Evolutionary conservation across 2,797 vertebrate species (phyloP).

Genomic region (Gastrophryne carolinensis): DNA sequence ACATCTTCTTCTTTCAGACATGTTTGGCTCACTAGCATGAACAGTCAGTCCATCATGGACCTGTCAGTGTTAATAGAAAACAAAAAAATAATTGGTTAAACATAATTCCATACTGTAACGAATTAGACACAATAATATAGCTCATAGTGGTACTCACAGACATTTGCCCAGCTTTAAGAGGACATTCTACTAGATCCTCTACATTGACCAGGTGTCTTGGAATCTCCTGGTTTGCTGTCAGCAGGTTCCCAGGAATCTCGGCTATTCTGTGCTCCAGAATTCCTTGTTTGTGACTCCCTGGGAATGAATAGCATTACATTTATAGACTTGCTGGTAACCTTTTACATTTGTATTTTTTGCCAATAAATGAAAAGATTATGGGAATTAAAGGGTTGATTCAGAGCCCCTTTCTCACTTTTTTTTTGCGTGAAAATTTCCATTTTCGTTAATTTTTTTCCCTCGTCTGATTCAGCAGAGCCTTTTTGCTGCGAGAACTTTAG

Average conservation of each 20-base stretch:
- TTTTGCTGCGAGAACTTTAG: too few relatives aligned
- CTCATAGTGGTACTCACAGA: conserved; percentile 66
- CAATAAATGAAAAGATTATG: neutral
- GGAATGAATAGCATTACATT: neutral
- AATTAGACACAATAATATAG: too few relatives aligned
- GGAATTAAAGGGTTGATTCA: too few relatives aligned
- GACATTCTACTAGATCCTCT: conserved; percentile 67
- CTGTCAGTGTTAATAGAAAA: conserved; percentile 54
- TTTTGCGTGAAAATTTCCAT: too few relatives aligned
- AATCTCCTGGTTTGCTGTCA: conserved; percentile 79
- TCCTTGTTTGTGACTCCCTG: conserved; percentile 71
- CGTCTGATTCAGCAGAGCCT: too few relatives aligned
- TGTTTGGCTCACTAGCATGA: conserved; percentile 76
- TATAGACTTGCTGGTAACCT: neutral
- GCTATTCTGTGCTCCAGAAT: conserved; percentile 68
- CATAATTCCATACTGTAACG: too few relatives aligned
- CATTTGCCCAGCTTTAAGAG: conserved; percentile 76
- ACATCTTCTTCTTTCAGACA: conserved; percentile 72
- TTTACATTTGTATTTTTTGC: neutral
- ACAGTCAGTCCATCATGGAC: conserved; percentile 76
- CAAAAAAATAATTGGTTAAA: too few relatives aligned
- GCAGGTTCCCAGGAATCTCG: conserved; percentile 69
- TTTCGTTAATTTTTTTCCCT: too few relatives aligned
- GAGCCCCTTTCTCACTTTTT: too few relatives aligned
- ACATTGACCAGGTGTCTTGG: conserved; percentile 68